Percentiles rank a stretch among this genome's conserved stretches.
These are phyloP conservation scores for Ibidorhyncha struthersii DNA, from an alignment of 2,113 vertebrate species.

Conservation along the genomic window DNA sequence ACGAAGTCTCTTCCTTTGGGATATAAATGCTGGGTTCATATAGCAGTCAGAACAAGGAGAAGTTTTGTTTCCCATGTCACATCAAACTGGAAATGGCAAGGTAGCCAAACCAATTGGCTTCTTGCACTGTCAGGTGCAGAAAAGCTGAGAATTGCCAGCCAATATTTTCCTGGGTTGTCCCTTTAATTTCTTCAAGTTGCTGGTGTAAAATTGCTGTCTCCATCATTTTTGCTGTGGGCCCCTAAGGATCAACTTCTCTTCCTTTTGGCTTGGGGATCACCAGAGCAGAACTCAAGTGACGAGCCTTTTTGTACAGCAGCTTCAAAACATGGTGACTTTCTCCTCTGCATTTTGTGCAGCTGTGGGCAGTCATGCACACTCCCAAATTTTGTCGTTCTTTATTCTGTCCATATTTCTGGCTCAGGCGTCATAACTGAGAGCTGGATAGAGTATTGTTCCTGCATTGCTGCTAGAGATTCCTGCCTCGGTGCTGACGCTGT, in stretches of 20 bases:
- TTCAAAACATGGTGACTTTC: background rate
- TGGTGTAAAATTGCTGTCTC: background rate
- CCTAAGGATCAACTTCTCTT: background rate
- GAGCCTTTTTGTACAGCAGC: background rate
- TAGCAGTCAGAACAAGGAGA: slow-evolving; percentile 7
- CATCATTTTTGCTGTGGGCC: background rate
- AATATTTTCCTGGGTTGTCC: background rate
- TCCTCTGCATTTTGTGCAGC: background rate
- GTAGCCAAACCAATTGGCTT: background rate
- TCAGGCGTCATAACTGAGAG: background rate
- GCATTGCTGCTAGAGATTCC: background rate
- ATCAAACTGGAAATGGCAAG: slow-evolving; percentile 21
- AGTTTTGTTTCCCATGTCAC: slow-evolving; percentile 12
- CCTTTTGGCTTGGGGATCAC: background rate
- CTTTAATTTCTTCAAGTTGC: background rate
- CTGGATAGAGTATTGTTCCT: background rate
- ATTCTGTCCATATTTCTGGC: background rate
- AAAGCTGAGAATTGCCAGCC: background rate
- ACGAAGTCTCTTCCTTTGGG: background rate
- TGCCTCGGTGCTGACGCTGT: background rate
- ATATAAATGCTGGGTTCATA: background rate
- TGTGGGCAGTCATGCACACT: background rate
- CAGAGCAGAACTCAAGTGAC: background rate
- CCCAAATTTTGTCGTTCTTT: background rate
- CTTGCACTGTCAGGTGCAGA: slow-evolving; percentile 30